Evolutionary conservation across 2,797 vertebrate species (phyloP).

Genomic region (Onychomys leucogaster): DNA sequence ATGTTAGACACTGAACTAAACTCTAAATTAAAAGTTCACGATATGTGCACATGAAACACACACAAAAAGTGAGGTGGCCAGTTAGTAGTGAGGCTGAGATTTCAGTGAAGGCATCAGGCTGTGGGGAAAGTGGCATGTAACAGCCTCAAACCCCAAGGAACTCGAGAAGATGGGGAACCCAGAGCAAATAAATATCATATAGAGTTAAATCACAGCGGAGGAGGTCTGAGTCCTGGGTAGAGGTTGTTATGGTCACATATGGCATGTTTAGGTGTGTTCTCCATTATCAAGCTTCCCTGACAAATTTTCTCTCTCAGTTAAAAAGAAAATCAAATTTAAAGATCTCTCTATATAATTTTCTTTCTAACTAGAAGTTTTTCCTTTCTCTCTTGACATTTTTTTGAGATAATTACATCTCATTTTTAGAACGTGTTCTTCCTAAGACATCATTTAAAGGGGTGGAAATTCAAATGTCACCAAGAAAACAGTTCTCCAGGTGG

Average conservation of each 20-base stretch:
- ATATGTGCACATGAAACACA: not conserved
- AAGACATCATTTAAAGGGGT: not conserved
- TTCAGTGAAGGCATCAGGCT: not conserved
- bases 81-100: not conserved
- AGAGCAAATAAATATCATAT: not conserved
- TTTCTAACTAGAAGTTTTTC: not conserved
- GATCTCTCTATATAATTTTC: conserved; percentile 19
- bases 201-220: not conserved
- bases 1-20: too few relatives aligned
- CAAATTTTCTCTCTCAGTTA: not conserved
- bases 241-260: not conserved
- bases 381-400: not conserved
- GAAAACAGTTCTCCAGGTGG: not conserved
- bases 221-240: not conserved
- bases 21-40: not conserved
- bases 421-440: not conserved
- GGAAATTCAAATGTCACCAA: not conserved
- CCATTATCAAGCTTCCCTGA: not conserved
- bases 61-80: not conserved
- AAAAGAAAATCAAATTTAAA: conserved; percentile 56
- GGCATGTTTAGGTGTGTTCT: not conserved
- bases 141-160: not conserved
- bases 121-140: not conserved
- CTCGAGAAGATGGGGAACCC: not conserved
- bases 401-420: not conserved